These are phyloP conservation scores for Lordiphosa clarofinis DNA, from an alignment of 1,140 invertebrate genomes.

Conservation along the genomic window DNA sequence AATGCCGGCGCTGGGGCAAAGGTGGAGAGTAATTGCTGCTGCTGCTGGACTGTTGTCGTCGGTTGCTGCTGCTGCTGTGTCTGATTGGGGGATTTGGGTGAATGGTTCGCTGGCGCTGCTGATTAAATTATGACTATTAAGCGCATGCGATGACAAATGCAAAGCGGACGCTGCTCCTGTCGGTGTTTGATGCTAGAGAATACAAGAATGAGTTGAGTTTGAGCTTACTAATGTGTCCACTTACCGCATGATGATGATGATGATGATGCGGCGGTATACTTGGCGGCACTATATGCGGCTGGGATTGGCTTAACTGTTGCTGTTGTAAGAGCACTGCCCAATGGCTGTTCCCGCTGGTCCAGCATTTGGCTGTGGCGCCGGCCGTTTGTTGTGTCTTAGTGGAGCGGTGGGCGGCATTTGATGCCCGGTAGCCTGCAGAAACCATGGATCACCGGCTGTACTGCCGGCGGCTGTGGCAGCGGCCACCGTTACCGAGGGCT, in stretches of 20 bases:
- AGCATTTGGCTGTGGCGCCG: conserved; percentile 73
- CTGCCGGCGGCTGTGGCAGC: conserved; percentile 43
- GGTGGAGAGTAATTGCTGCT: conserved; percentile 51
- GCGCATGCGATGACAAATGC: conserved; percentile 78
- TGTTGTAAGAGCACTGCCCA: conserved; percentile 50
- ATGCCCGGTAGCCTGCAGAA: conserved; percentile 78
- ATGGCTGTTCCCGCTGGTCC: conserved; percentile 25
- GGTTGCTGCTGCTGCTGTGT: conserved; percentile 59
- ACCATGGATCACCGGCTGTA: conserved; percentile 79
- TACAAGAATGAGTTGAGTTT: no score
- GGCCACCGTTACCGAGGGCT: conserved; percentile 70
- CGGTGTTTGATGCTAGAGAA: conserved; percentile 41
- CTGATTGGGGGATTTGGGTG: conserved; percentile 79
- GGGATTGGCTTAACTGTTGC: conserved; percentile 76
- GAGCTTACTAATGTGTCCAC: conserved; percentile 4
- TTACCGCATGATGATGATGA: conserved; percentile 70
- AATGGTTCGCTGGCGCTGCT: conserved; percentile 71
- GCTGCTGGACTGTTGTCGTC: conserved; percentile 18
- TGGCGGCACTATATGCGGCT: conserved; percentile 77
- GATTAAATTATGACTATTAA: conserved; percentile 80
- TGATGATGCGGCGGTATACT: conserved; percentile 76
- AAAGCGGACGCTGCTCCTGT: conserved; percentile 54
- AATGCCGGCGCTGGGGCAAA: conserved; percentile 58
- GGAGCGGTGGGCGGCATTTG: conserved; percentile 79
- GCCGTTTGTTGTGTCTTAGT: conserved; percentile 76